Evolutionary conservation across 1,140 invertebrate genomes (phyloP).

Genomic region (Heliothis virescens): DNA sequence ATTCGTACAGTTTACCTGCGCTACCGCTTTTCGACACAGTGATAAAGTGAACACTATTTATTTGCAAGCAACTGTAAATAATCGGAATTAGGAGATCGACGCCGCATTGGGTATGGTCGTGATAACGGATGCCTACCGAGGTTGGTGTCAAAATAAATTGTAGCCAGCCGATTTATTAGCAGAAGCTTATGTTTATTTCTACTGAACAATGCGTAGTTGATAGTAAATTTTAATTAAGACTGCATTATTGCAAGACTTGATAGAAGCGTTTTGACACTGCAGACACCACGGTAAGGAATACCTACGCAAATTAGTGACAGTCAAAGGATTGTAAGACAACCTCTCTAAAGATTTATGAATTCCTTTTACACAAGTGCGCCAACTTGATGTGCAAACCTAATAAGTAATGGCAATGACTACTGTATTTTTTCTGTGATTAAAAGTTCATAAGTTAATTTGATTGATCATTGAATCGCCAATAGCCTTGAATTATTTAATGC

Average conservation of each 20-base stretch:
- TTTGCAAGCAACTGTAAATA: constrained; percentile 48
- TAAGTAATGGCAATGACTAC: too few relatives aligned
- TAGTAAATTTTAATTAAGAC: constrained; percentile 13
- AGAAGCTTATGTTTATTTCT: neutral
- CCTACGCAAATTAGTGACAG: too few relatives aligned
- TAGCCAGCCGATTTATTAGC: constrained; percentile 16
- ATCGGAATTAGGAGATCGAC: constrained; percentile 44
- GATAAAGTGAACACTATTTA: constrained; percentile 46
- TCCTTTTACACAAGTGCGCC: too few relatives aligned
- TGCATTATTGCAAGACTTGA: neutral
- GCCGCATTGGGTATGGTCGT: constrained; percentile 27
- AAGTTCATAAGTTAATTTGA: too few relatives aligned
- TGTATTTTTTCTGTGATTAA: too few relatives aligned
- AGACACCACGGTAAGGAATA: too few relatives aligned
- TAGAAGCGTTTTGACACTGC: neutral
- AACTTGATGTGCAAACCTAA: too few relatives aligned
- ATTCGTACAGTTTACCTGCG: constrained; percentile 33
- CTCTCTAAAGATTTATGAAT: too few relatives aligned
- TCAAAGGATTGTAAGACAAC: too few relatives aligned
- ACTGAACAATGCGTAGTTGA: neutral
- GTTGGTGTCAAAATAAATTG: constrained; percentile 32
- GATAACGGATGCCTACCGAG: constrained; percentile 31
- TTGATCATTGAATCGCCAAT: too few relatives aligned
- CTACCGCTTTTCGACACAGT: constrained; percentile 51
- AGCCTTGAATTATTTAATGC: too few relatives aligned